Percentiles rank a stretch among this genome's conserved stretches.
Evolutionary conservation across 1,140 invertebrate genomes (phyloP).

Genomic region (Physella acuta): DNA sequence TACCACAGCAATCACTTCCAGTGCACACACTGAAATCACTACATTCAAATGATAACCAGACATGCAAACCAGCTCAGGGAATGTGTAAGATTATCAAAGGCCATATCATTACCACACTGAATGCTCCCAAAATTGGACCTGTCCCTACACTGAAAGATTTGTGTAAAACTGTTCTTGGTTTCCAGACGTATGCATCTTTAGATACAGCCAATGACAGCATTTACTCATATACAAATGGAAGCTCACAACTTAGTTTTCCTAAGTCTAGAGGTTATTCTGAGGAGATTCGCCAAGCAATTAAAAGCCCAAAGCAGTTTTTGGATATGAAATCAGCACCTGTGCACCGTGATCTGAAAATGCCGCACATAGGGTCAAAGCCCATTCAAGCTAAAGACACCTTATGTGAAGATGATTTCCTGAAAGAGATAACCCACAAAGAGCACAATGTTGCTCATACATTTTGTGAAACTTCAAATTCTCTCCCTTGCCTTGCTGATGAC

Average conservation of each 20-base stretch:
- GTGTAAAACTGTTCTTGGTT: conserved; percentile 4
- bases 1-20: too few relatives aligned
- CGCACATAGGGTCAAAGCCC: not conserved
- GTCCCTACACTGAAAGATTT: conserved; percentile 15
- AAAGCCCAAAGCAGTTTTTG: conserved; percentile 16
- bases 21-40: not conserved
- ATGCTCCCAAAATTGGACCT: conserved; percentile 12
- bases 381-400: not conserved
- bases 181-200: not conserved
- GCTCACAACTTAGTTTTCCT: not conserved
- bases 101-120: conserved; percentile 19
- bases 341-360: not conserved
- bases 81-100: conserved; percentile 10
- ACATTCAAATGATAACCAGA: not conserved
- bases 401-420: not conserved
- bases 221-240: not conserved
- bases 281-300: not conserved
- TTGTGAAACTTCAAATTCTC: not conserved
- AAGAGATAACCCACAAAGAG: not conserved
- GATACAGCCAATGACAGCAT: not conserved
- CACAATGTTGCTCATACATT: not conserved
- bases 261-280: not conserved
- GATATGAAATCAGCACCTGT: not conserved
- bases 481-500: not conserved
- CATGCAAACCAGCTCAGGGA: conserved; percentile 8